Conservation (phyloP, 92 coral and sea anemone genomes). For the Umimayanthus chanpuru region DNA sequence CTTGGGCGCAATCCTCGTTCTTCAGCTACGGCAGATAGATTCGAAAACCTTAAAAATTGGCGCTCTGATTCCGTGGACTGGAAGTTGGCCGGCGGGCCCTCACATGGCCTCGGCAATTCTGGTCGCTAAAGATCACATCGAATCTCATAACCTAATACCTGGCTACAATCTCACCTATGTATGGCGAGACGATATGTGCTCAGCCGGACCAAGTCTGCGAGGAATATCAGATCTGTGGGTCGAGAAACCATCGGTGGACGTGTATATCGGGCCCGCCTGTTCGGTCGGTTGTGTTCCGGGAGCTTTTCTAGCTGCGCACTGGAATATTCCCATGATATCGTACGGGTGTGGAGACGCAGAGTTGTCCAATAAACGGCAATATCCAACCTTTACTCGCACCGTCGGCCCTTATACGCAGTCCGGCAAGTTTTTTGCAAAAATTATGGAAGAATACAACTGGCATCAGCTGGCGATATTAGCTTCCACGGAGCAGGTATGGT, state of each 20-base stretch:
- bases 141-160: constrained; percentile 50
- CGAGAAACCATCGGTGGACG: constrained; percentile 58
- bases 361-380: constrained; percentile 59
- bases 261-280: constrained; percentile 73
- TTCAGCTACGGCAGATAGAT: background rate
- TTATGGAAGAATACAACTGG: constrained; percentile 73
- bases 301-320: constrained; percentile 72
- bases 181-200: constrained; percentile 71
- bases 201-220: constrained; percentile 60
- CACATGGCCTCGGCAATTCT: constrained; percentile 75
- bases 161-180: constrained; percentile 62
- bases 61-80: constrained; percentile 80
- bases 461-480: constrained; percentile 66
- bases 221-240: constrained; percentile 63
- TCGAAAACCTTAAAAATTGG: constrained; percentile 62
- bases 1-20: background rate
- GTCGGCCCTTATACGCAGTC: constrained; percentile 65
- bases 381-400: constrained; percentile 82
- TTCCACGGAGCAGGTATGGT: constrained; percentile 75
- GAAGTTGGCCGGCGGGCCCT: constrained; percentile 75
- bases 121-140: constrained; percentile 61
- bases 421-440: constrained; percentile 57
- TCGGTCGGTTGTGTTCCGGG: constrained; percentile 79
- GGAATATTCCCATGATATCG: constrained; percentile 84
- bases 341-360: constrained; percentile 71